Conservation (phyloP, 2,888 invertebrate species). For the Mactromeris polynyma region DNA sequence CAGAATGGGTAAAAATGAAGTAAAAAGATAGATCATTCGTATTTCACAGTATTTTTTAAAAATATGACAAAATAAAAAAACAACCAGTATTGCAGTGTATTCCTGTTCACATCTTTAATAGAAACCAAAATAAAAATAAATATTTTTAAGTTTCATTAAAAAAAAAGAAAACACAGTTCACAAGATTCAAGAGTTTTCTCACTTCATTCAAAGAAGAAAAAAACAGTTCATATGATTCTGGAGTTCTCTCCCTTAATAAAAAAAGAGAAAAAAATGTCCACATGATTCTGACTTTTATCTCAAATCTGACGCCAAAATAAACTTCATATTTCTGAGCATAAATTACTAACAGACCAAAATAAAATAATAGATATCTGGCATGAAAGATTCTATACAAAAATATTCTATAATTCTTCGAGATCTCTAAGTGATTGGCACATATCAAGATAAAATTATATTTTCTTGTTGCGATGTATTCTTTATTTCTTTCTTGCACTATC, state of each 20-base stretch:
- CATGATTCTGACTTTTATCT: neutral
- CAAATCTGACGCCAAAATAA: neutral
- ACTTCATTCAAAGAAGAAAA: too few species aligned
- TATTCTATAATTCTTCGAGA: neutral
- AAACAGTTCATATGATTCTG: too few species aligned
- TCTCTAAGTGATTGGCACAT: neutral
- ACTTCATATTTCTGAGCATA: neutral
- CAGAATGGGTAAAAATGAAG: too few species aligned
- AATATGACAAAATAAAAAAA: too few species aligned
- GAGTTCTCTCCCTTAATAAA: neutral
- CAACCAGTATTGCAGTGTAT: too few species aligned
- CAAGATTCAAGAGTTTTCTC: too few species aligned
- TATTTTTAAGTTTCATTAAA: too few species aligned
- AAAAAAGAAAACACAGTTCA: too few species aligned
- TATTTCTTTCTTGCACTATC: neutral
- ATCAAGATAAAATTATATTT: neutral
- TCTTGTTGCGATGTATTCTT: neutral
- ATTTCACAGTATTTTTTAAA: too few species aligned
- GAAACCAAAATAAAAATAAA: too few species aligned
- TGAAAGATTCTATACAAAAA: neutral
- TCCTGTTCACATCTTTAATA: too few species aligned
- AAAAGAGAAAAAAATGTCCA: neutral
- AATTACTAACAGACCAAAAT: neutral
- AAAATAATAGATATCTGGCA: neutral
- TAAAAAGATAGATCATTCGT: too few species aligned